These are phyloP conservation scores for Semnornis frantzii DNA, from an alignment of 2,113 vertebrate species.

Conservation along the genomic window DNA sequence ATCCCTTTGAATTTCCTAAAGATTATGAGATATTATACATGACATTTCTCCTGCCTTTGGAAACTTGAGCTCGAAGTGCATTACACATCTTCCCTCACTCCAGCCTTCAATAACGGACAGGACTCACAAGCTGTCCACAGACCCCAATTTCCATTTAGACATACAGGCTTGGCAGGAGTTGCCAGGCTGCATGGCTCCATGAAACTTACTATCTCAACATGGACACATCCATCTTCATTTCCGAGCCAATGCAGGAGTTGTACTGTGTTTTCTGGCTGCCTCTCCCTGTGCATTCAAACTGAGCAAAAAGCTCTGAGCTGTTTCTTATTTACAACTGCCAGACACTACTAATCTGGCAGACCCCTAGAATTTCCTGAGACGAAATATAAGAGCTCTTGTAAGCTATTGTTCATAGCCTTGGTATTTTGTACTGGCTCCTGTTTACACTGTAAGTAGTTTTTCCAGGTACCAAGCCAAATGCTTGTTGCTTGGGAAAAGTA, in stretches of 20 bases:
- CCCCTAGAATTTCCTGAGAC: slow-evolving; percentile 4
- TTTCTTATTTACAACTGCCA: neutral
- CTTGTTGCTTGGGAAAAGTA: neutral
- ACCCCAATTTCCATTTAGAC: neutral
- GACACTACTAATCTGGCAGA: neutral
- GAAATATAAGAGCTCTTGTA: neutral
- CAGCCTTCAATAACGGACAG: neutral
- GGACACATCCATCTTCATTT: neutral
- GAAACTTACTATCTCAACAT: accelerated
- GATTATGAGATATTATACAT: neutral
- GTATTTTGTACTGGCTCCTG: neutral
- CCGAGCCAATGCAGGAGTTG: neutral
- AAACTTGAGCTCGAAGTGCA: neutral
- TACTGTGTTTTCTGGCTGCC: neutral
- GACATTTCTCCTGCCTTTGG: neutral
- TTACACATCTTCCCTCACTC: neutral
- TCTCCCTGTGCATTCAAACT: neutral
- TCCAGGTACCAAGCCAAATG: neutral
- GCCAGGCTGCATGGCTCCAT: neutral
- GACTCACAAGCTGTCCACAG: accelerated
- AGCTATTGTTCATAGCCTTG: slow-evolving; percentile 8
- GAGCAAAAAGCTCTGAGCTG: neutral
- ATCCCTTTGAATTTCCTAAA: neutral
- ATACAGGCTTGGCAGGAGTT: neutral
- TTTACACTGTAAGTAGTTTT: neutral